phyloP scores from a whole-genome alignment of 2,113 vertebrate species.

The Caranx melampygus region DNA sequence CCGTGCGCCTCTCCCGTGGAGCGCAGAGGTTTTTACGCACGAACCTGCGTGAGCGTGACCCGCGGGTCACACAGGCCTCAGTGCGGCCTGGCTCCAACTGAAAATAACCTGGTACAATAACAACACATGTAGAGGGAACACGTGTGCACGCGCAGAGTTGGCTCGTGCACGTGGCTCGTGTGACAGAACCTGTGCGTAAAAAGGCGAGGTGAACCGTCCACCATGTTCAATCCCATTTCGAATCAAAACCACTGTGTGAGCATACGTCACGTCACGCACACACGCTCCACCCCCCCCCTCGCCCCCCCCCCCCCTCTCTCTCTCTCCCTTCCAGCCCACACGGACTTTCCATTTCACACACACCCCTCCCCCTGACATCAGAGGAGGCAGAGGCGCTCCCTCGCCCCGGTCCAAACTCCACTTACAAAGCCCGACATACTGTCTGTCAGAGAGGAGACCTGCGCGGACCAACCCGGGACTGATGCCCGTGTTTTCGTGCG shows the following conservation, averaged over 20 bases:
- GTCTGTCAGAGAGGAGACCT: constrained; percentile 66
- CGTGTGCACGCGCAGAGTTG: neutral
- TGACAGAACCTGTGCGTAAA: constrained; percentile 15
- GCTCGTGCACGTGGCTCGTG: neutral
- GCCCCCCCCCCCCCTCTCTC: constrained; percentile 2
- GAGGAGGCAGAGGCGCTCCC: constrained; percentile 62
- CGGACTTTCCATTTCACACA: constrained; percentile 67
- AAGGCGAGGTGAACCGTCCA: neutral
- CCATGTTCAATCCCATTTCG: constrained; percentile 3
- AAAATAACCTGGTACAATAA: neutral
- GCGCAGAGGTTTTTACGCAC: constrained; percentile 47
- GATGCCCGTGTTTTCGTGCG: constrained; percentile 46
- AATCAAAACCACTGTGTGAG: constrained; percentile 14
- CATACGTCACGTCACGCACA: constrained; percentile 15
- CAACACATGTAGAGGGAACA: accelerated
- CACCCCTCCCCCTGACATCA: constrained; percentile 74
- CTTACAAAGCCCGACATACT: constrained; percentile 67
- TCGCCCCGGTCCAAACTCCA: constrained; percentile 58
- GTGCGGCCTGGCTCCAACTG: neutral
- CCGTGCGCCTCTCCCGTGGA: constrained; percentile 17
- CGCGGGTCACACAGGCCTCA: accelerated
- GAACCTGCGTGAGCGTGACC: neutral
- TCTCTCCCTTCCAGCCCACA: constrained; percentile 30
- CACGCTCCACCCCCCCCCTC: constrained; percentile 37
- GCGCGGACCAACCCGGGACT: constrained; percentile 60